Evolutionary conservation across 2,888 invertebrate species (phyloP).

Genomic region (Lypha dubia): DNA sequence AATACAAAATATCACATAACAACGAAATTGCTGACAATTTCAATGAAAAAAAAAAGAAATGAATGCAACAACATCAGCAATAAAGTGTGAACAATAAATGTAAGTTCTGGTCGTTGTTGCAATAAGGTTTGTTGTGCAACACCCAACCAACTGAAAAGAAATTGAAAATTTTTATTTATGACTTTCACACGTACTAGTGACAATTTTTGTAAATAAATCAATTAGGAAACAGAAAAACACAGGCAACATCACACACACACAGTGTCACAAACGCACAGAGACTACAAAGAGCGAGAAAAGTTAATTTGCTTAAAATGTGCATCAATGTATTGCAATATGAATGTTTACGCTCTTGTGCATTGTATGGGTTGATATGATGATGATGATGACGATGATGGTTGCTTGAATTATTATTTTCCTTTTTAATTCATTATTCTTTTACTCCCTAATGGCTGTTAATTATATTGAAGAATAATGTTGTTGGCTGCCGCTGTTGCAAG

Average conservation of each 20-base stretch:
- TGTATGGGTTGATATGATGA: background rate
- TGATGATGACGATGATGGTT: conserved; percentile 20
- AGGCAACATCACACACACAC: background rate
- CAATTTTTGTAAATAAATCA: conserved; percentile 72
- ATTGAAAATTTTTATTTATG: conserved; percentile 66
- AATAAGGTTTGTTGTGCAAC: conserved; percentile 30
- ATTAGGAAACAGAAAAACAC: conserved; percentile 55
- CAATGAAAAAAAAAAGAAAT: conserved; percentile 20
- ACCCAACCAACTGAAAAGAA: conserved; percentile 36
- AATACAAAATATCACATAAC: conserved; percentile 26
- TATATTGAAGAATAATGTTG: conserved; percentile 49
- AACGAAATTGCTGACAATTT: conserved; percentile 48
- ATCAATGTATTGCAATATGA: conserved; percentile 4
- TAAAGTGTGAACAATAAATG: conserved; percentile 69
- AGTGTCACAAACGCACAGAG: background rate
- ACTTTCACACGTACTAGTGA: conserved; percentile 70
- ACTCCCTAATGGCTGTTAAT: conserved; percentile 68
- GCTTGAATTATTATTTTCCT: conserved; percentile 49
- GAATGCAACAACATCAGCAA: conserved; percentile 20
- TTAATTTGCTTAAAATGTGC: conserved; percentile 66
- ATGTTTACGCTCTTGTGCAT: background rate
- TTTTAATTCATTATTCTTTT: conserved; percentile 62
- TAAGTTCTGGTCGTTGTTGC: conserved; percentile 46
- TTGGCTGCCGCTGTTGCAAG: conserved; percentile 32
- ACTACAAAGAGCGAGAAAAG: conserved; percentile 50